These are phyloP conservation scores for Bambusicola thoracicus DNA, from an alignment of 2,113 vertebrate genomes.

Conservation along the genomic window DNA sequence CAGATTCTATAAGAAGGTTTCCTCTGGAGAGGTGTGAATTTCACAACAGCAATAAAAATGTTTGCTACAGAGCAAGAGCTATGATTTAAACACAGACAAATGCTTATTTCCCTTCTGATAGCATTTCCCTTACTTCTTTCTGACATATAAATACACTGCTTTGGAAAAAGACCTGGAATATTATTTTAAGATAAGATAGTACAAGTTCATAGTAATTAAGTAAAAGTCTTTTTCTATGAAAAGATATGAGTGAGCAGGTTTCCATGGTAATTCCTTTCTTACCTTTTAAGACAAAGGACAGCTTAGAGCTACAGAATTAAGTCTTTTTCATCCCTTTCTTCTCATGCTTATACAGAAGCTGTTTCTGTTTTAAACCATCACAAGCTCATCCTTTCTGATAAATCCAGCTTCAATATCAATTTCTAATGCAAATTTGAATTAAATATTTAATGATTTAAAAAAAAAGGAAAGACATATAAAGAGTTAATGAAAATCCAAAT, in stretches of 20 bases:
- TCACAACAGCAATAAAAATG: conserved; percentile 69
- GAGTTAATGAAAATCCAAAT: neutral
- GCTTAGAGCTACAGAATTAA: conserved; percentile 70
- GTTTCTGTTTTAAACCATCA: conserved; percentile 44
- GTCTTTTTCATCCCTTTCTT: conserved; percentile 61
- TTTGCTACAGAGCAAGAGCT: conserved; percentile 40
- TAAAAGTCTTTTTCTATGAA: conserved; percentile 42
- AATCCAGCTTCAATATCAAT: conserved; percentile 26
- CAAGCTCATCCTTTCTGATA: conserved; percentile 15
- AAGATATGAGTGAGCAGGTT: conserved; percentile 61
- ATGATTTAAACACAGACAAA: conserved; percentile 71
- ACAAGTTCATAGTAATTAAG: conserved; percentile 71
- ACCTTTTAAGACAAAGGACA: conserved; percentile 78
- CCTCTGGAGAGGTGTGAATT: conserved; percentile 73
- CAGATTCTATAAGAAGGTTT: conserved; percentile 57
- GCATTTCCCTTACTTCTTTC: conserved; percentile 41
- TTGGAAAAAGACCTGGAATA: conserved; percentile 51
- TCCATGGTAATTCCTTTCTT: conserved; percentile 76
- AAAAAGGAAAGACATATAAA: neutral
- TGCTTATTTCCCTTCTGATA: conserved; percentile 57
- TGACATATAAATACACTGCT: conserved; percentile 48
- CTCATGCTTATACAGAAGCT: conserved; percentile 28
- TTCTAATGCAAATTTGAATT: conserved; percentile 13
- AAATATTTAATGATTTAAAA: conserved; percentile 6
- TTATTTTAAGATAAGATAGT: conserved; percentile 72